Evolutionary conservation across 2,888 invertebrate genomes (phyloP).

Genomic region (Imbricaverruca yamaguchii): DNA sequence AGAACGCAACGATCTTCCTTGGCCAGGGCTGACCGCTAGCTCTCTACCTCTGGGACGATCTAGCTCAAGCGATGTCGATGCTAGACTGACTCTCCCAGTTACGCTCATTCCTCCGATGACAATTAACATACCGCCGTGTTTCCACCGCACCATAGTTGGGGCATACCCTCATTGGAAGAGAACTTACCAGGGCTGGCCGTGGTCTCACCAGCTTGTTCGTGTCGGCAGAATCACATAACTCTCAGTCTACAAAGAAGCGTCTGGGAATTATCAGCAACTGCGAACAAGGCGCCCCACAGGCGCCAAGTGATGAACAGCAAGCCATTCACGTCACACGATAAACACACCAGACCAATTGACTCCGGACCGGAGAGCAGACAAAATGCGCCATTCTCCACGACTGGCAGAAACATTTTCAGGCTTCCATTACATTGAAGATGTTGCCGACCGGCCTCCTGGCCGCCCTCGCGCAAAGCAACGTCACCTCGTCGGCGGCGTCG

Average conservation of each 20-base stretch:
- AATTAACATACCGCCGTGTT: too few relatives aligned
- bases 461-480: not conserved
- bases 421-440: not conserved
- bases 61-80: too few relatives aligned
- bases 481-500: not conserved
- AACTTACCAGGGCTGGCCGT: too few relatives aligned
- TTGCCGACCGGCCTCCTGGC: not conserved
- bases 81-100: too few relatives aligned
- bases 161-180: too few relatives aligned
- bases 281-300: not conserved
- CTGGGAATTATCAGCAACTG: conserved; percentile 17
- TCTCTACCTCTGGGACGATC: too few relatives aligned
- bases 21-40: too few relatives aligned
- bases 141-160: too few relatives aligned
- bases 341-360: not conserved
- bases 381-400: not conserved
- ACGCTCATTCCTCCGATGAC: too few relatives aligned
- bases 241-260: not conserved
- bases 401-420: too few relatives aligned
- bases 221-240: not conserved
- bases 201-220: not conserved
- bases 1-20: too few relatives aligned
- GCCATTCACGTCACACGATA: not conserved
- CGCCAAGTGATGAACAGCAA: not conserved
- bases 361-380: not conserved